These are phyloP conservation scores for Saguinus midas DNA, from an alignment of 2,113 vertebrate species.

Conservation along the genomic window DNA sequence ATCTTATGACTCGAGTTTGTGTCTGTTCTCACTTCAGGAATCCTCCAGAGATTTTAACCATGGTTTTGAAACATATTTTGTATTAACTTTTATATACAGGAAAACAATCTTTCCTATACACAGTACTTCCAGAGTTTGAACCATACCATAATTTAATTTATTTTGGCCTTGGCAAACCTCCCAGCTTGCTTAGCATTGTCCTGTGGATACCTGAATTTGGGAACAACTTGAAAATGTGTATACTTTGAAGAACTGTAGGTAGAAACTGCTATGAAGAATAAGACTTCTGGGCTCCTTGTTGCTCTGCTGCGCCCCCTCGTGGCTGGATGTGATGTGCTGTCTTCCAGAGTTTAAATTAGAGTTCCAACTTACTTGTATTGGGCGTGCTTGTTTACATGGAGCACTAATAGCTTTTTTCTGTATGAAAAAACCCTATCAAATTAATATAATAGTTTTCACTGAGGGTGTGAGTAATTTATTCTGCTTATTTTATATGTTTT, in stretches of 20 bases:
- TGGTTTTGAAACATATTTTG: neutral
- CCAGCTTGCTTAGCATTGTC: conserved; percentile 3
- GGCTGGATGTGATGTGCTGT: neutral
- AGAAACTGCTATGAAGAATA: neutral
- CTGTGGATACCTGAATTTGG: conserved; percentile 27
- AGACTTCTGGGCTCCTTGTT: conserved; percentile 35
- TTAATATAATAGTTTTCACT: neutral
- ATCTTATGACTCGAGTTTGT: neutral
- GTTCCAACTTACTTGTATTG: neutral
- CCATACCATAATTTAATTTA: neutral
- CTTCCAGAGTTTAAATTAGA: neutral
- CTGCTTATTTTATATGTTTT: conserved; percentile 1
- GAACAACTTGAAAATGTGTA: neutral
- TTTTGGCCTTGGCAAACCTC: conserved; percentile 29
- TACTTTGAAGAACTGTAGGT: neutral
- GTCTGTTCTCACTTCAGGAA: conserved; percentile 63
- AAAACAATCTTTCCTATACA: conserved; percentile 25
- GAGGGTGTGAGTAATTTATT: neutral
- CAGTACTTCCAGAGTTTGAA: conserved; percentile 36
- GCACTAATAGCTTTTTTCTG: neutral
- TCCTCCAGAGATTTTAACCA: conserved; percentile 57
- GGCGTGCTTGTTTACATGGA: neutral
- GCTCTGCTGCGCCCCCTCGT: conserved; percentile 52
- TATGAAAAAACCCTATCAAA: neutral
- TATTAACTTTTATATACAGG: neutral